Conservation (phyloP, 1,140 invertebrate genomes). For the Calephelis nemesis region DNA sequence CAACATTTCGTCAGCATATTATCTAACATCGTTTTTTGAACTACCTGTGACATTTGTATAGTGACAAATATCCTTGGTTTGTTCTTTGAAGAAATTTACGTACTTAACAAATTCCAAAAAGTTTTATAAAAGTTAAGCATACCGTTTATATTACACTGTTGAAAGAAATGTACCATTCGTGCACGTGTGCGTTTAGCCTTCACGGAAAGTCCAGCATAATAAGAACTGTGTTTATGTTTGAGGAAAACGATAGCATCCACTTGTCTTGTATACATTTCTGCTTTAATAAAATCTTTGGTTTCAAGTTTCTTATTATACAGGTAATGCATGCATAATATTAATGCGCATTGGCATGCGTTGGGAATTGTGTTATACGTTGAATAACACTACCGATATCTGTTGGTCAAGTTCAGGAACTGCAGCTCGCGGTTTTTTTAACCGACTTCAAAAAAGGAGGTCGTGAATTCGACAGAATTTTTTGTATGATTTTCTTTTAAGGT, state of each 20-base stretch:
- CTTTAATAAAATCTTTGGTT: background rate
- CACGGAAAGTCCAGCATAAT: slow-evolving; percentile 13
- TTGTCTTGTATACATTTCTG: slow-evolving; percentile 1
- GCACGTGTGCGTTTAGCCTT: slow-evolving; percentile 6
- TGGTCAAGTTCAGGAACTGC: background rate
- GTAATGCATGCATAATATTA: background rate
- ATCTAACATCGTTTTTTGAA: too few species aligned
- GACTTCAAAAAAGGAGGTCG: too few species aligned
- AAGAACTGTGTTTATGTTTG: slow-evolving; percentile 8
- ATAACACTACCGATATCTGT: background rate
- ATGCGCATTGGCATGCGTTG: background rate
- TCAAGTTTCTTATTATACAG: background rate
- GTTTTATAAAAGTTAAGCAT: background rate
- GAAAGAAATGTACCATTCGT: background rate
- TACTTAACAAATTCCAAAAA: background rate
- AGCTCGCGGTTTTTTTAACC: too few species aligned
- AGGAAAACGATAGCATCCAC: slow-evolving; percentile 5
- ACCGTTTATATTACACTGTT: background rate
- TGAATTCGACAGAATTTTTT: too few species aligned
- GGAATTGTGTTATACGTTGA: background rate
- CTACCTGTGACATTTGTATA: too few species aligned
- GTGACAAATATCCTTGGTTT: too few species aligned
- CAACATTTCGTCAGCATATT: too few species aligned
- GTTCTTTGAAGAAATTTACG: background rate
- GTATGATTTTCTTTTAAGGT: too few species aligned